Evolutionary conservation across 2,888 invertebrate species (phyloP), one percentile per base, ranked within the genome.

Genomic region (Diloba caeruleocephala): DNA sequence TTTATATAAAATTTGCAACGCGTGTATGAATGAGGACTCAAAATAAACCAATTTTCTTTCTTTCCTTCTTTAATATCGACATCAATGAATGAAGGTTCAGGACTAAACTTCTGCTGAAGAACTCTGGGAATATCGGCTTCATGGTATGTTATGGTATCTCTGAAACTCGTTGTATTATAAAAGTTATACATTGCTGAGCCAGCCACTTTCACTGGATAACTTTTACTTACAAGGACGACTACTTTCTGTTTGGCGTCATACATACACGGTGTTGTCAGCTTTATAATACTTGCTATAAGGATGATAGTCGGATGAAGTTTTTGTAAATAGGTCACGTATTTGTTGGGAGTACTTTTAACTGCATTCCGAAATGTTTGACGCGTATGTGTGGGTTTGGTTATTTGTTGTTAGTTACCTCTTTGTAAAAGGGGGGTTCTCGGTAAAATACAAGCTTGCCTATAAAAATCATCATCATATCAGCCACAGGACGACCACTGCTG

Each of bases 151-250:
- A n/a, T n/a, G n/a, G n/a, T n/a, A n/a, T n/a, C n/a, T n/a, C n/a
- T 48, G 21, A 21, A 69, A 69, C 44, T 56, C 23, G 58, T 44
- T 62, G 14, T 34, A 49, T 55, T 41, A 68, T 54, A 51, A 51
- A 53, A 64, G 32, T 48, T 52, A 55, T 54, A 57, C 53, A 57
- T 56, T 64, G 68, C 60, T 58, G 63, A 54, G 56, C 56, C 59
- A 52, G 50, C 46, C 74, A 85, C 88, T 89, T 89, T 89, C 89
- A 78, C 89, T 73, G 77, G 75, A 80, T 74, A 57, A 71, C 85
- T 85, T 84, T 87, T 86, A 84, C 86, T 74, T 60, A 50, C 87
- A 89, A 89, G 89, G 89, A 88, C 88, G 74, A 79, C 83, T 75
- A 66, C 89, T 89, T 89, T 89, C 89, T 88, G 57, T 60, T 67